Conservation (phyloP, 2,113 vertebrate genomes). For the Bos indicus region DNA sequence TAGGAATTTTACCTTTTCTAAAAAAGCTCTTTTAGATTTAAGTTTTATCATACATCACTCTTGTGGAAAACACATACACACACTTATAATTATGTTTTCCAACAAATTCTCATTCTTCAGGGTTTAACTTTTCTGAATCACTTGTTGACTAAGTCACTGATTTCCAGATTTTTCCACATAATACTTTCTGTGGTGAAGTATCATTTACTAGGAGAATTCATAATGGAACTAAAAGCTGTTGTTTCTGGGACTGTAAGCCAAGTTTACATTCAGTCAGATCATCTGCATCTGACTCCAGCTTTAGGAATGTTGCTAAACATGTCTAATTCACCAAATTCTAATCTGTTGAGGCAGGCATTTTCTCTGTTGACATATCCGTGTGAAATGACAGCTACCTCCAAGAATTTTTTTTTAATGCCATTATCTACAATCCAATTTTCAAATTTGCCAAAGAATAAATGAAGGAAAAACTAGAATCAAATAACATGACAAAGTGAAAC, state of each 20-base stretch:
- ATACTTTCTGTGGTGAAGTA: background rate
- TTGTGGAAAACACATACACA: background rate
- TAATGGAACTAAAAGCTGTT: background rate
- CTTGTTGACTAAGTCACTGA: background rate
- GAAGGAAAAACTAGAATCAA: background rate
- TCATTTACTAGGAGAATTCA: background rate
- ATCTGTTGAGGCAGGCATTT: background rate
- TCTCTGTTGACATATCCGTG: background rate
- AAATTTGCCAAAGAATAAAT: background rate
- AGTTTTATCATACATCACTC: background rate
- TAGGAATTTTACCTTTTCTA: background rate
- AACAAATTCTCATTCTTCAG: slow-evolving; percentile 4
- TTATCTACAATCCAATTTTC: background rate
- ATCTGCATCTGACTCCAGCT: background rate
- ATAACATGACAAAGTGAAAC: background rate
- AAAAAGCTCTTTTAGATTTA: background rate
- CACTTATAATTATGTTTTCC: background rate
- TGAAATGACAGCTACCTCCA: background rate
- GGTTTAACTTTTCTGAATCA: background rate
- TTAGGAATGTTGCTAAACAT: background rate
- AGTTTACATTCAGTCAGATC: background rate
- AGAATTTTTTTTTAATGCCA: background rate
- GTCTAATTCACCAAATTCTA: background rate
- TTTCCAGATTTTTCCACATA: background rate
- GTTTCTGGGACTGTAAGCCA: background rate